A percentile compares a stretch with the other conserved stretches of the same genome.
phyloP scores from a whole-genome alignment of 2,113 vertebrate genomes.

The Mohoua ochrocephala region DNA sequence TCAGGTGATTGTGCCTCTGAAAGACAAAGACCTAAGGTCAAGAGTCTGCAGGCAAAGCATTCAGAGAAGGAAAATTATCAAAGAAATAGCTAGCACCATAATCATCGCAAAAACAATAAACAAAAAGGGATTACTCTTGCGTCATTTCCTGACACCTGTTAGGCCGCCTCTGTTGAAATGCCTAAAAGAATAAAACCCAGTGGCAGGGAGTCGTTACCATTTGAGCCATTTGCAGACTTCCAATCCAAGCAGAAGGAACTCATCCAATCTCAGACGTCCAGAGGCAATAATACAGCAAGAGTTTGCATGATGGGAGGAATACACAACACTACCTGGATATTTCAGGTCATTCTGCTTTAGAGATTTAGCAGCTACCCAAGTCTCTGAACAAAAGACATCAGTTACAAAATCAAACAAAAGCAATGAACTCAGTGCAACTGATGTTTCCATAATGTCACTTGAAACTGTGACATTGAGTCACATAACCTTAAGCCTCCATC shows the following conservation, averaged over 20 bases:
- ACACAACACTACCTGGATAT: background rate
- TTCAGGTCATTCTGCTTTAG: background rate
- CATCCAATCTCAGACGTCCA: background rate
- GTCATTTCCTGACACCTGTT: conserved; percentile 29
- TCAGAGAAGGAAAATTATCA: background rate
- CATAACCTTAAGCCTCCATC: background rate
- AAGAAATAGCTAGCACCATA: background rate
- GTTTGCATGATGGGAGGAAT: background rate
- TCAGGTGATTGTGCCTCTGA: background rate
- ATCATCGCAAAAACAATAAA: background rate
- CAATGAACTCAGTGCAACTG: background rate
- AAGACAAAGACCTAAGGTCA: background rate
- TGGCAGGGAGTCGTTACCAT: background rate
- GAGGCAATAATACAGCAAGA: background rate
- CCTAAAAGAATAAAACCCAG: background rate
- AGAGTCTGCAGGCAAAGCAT: background rate
- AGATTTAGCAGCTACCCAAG: background rate
- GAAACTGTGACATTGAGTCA: background rate
- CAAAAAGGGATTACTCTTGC: background rate
- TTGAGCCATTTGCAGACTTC: background rate
- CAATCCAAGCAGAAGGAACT: background rate
- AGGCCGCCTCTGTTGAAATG: background rate
- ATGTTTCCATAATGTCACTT: background rate
- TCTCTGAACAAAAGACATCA: background rate
- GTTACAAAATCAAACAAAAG: background rate